Percentiles rank a stretch among this genome's conserved stretches.
Evolutionary conservation across 1,140 invertebrate genomes (phyloP).

Genomic region (Papilio polyxenes): DNA sequence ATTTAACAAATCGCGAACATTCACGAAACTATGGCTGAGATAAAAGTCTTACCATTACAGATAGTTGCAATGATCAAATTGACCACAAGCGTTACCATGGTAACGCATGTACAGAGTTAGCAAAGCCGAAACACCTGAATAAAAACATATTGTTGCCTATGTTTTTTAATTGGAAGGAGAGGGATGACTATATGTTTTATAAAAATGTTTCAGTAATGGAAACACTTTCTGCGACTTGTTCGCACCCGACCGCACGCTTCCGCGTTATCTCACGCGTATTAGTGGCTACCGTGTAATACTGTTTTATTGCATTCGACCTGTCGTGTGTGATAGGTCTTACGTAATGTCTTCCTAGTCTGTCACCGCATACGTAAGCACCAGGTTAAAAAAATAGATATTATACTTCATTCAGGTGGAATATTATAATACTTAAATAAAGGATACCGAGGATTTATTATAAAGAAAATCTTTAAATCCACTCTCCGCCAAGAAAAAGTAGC

Average conservation of each 20-base stretch:
- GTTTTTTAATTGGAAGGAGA: not conserved
- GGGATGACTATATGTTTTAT: not conserved
- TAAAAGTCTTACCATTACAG: not conserved
- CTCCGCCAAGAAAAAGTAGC: too few species aligned
- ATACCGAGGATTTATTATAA: too few species aligned
- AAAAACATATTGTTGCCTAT: not conserved
- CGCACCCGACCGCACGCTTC: not conserved
- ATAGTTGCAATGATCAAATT: not conserved
- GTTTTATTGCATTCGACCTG: not conserved
- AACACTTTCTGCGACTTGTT: not conserved
- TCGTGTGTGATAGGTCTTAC: not conserved
- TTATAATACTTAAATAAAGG: too few species aligned
- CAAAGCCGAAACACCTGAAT: too few species aligned
- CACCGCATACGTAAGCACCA: not conserved
- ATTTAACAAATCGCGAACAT: not conserved
- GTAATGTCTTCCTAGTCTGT: not conserved
- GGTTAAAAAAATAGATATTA: not conserved
- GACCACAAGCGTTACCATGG: not conserved
- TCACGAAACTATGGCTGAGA: not conserved
- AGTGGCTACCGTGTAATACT: slow-evolving; percentile 8
- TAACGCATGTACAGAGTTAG: not conserved
- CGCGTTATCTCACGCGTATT: slow-evolving; percentile 15
- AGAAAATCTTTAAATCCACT: too few species aligned
- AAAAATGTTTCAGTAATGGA: not conserved
- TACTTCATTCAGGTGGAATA: too few species aligned